phyloP scores from a whole-genome alignment of 2,797 vertebrate species.

The Sciurus carolinensis region DNA sequence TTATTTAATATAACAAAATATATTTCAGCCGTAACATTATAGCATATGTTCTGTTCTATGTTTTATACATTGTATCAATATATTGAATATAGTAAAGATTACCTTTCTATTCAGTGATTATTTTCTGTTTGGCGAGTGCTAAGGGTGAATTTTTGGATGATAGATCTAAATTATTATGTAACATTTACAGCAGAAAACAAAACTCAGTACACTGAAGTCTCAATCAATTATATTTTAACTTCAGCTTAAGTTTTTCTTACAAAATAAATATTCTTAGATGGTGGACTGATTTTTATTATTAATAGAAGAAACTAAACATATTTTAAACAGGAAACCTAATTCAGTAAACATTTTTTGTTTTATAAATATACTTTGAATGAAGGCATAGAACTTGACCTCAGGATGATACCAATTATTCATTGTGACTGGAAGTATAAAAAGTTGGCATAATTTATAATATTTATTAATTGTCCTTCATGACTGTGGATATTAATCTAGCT shows the following conservation, averaged over 20 bases:
- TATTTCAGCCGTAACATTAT: neutral
- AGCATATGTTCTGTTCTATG: neutral
- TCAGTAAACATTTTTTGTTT: conserved; percentile 48
- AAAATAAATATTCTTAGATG: neutral
- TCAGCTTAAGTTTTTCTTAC: conserved; percentile 23
- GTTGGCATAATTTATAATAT: conserved; percentile 52
- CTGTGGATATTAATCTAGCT: neutral
- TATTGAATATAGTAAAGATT: neutral
- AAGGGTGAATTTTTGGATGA: conserved; percentile 11
- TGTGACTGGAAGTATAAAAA: conserved; percentile 43
- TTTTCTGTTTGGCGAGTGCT: conserved; percentile 7
- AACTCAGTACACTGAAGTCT: neutral
- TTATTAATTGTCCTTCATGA: conserved; percentile 34
- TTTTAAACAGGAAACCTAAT: conserved; percentile 29
- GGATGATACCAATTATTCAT: conserved; percentile 30
- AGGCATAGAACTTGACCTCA: conserved; percentile 53
- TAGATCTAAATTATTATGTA: neutral
- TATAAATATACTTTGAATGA: conserved; percentile 23
- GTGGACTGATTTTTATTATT: conserved; percentile 1
- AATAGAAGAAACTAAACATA: conserved; percentile 35
- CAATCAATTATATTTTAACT: conserved; percentile 1
- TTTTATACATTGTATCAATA: neutral
- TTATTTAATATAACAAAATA: conserved; percentile 50
- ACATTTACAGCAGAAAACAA: neutral
- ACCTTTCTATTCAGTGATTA: conserved; percentile 4